Base-by-base conservation (phyloP, 2,113 vertebrate species). In the Sorex fumeus region DNA sequence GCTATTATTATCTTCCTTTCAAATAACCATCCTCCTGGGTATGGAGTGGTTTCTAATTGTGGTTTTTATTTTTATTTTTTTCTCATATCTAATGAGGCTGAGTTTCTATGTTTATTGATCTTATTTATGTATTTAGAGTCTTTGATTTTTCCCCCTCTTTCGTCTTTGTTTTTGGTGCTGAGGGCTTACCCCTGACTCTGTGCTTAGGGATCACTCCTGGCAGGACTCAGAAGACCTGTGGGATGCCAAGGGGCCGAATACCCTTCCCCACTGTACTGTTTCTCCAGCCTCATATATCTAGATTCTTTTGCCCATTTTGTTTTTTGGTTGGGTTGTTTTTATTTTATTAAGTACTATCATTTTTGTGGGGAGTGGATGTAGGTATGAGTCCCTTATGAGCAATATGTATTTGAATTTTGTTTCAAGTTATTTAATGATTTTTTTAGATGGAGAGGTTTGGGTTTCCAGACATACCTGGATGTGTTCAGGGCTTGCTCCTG, bases 41-140 rank as follows among this genome's bases (percentile, higher is more conserved):
- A 21, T 64, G 34, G 87, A 43, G 30, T n/a, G 23, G 25, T 30
- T 18, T 67, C 50, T 91, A 62, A 40, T 12, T 36, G 28, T 74
- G 21, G 25, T 76, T 50, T 88, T 85, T 34, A 60, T 72, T 91
- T 88, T 47, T 23, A n/a, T 21, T 57, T 67, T 77, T 84, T 36
- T n/a, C 34, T 70, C 3, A 45, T 32, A 40, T 72, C 19, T 34
- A 70, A 60, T 28, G 36, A 47, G 28, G 19, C 19, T 18, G 27
- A 70, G 34, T 30, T 78, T 27, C 32, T 69, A 50, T 84, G 23
- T 53, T 74, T 78, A 45, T 45, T 32, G 47, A 60, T 11, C 32
- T 74, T 5, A 16, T 60, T 4, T 34, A 1, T 45, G 15, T 76
- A 66, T 30, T 28, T 66, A 66, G 7, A 4, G 8, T 66, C 9